Conservation (phyloP, 2,888 invertebrate genomes). For the Scaptomyza polygonia region DNA sequence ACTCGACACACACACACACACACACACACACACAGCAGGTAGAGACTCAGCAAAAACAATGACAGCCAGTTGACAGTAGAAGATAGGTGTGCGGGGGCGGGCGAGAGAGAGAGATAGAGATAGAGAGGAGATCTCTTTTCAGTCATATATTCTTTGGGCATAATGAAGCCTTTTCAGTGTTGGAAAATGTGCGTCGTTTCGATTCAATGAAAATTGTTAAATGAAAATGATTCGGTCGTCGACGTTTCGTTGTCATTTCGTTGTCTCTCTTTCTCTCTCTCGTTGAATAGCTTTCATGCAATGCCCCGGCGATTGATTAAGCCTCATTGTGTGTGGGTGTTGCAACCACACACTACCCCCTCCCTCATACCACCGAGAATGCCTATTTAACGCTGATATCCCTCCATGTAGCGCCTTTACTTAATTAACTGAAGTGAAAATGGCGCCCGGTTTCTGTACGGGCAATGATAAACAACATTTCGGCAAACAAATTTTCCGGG, state of each 20-base stretch:
- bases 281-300: constrained; percentile 51
- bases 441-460: constrained; percentile 64
- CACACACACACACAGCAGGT: constrained; percentile 24
- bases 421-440: constrained; percentile 79
- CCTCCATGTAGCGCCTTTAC: constrained; percentile 60
- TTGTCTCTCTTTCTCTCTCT: constrained; percentile 24
- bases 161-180: constrained; percentile 73
- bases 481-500: constrained; percentile 16
- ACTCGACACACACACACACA: constrained; percentile 40
- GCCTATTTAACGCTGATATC: constrained; percentile 23
- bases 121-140: neutral
- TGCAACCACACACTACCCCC: constrained; percentile 10
- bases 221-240: constrained; percentile 71
- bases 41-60: constrained; percentile 66
- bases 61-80: constrained; percentile 69
- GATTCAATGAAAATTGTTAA: constrained; percentile 76
- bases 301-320: constrained; percentile 66
- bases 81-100: neutral
- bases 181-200: constrained; percentile 68
- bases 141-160: constrained; percentile 30
- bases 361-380: neutral
- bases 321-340: constrained; percentile 10
- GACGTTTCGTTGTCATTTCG: constrained; percentile 20
- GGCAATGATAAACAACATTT: constrained; percentile 71
- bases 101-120: no score